These are phyloP conservation scores for Galaxea fascicularis DNA, from an alignment of 92 coral and sea anemone species.

Conservation along the genomic window DNA sequence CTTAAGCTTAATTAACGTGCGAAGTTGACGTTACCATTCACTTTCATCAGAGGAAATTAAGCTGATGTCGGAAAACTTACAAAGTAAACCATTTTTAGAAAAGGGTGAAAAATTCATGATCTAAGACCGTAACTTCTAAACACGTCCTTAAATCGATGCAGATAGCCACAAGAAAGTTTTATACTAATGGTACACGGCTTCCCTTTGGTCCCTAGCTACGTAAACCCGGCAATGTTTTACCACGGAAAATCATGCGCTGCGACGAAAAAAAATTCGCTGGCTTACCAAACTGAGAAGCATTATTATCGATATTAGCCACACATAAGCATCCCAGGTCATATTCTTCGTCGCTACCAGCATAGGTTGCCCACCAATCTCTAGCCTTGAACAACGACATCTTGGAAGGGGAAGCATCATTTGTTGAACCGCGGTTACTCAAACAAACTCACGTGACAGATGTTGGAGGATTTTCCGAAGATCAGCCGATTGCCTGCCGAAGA, in stretches of 20 bases:
- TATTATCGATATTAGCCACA: slow-evolving; percentile 94
- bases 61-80: too few relatives aligned
- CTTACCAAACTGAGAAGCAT: slow-evolving; percentile 78
- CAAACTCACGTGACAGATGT: slow-evolving; percentile 42
- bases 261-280: background rate
- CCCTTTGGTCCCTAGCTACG: too few relatives aligned
- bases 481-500: background rate
- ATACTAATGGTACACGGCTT: too few relatives aligned
- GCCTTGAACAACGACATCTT: slow-evolving; percentile 99
- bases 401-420: slow-evolving; percentile 14
- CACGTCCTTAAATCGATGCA: background rate
- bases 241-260: background rate
- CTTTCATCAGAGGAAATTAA: too few relatives aligned
- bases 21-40: background rate
- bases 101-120: too few relatives aligned
- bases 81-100: too few relatives aligned
- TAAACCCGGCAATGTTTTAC: too few relatives aligned
- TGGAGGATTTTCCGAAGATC: background rate
- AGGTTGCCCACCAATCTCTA: slow-evolving; percentile 99
- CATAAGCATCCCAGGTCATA: slow-evolving; percentile 97
- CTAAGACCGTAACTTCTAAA: too few relatives aligned
- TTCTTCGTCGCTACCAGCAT: slow-evolving; percentile 98
- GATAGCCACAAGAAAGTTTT: background rate
- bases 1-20: background rate
- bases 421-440: slow-evolving; percentile 56